phyloP scores from a whole-genome alignment of 1,140 invertebrate genomes.

The Aplysia californica region DNA sequence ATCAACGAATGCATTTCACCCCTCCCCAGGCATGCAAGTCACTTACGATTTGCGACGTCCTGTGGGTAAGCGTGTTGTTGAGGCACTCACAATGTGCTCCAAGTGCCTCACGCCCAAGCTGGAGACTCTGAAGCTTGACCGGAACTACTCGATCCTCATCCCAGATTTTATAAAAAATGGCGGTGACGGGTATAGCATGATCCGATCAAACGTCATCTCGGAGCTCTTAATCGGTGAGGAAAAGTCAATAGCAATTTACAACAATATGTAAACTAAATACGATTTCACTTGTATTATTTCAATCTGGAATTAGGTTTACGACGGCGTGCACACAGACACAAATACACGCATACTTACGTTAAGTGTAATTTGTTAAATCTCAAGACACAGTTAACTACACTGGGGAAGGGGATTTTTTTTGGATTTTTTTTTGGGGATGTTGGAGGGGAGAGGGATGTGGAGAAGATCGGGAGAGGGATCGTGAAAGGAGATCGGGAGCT shows the following conservation, averaged over 20 bases:
- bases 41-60: conserved; percentile 72
- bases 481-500: not conserved
- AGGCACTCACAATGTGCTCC: conserved; percentile 32
- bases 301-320: not conserved
- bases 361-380: not conserved
- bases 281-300: not conserved
- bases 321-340: not conserved
- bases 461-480: no score
- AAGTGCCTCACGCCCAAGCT: conserved; percentile 65
- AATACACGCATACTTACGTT: not conserved
- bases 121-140: conserved; percentile 32
- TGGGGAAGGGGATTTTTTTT: not conserved
- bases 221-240: conserved; percentile 33
- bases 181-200: conserved; percentile 74
- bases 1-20: not conserved
- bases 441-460: no score
- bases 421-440: no score
- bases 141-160: conserved; percentile 54
- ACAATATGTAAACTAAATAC: not conserved
- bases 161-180: conserved; percentile 75
- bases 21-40: conserved; percentile 67
- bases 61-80: conserved; percentile 30
- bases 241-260: not conserved
- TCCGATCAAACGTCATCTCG: conserved; percentile 32
- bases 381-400: not conserved